Evolutionary conservation across 2,113 vertebrate species (phyloP).

Genomic region (Stigmatopora nigra): DNA sequence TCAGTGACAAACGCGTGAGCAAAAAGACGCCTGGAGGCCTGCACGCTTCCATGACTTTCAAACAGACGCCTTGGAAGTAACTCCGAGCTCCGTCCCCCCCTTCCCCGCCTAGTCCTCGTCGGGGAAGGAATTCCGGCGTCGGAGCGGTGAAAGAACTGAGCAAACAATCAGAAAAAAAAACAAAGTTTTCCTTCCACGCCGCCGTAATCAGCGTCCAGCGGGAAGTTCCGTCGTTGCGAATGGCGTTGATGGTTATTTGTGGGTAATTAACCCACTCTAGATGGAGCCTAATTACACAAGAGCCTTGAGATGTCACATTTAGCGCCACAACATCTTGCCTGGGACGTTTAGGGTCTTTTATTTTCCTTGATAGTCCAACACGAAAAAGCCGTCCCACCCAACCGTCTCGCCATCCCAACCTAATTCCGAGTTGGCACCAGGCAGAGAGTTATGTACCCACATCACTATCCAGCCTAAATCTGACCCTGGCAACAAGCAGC

Average conservation of each 20-base stretch:
- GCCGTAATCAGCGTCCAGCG: not conserved
- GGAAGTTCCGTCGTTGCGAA: constrained; percentile 15
- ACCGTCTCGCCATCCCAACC: not conserved
- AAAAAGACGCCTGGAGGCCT: constrained; percentile 26
- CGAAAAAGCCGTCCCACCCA: not conserved
- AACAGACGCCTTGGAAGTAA: not conserved
- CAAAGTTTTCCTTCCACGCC: not conserved
- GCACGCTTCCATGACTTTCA: constrained; percentile 44
- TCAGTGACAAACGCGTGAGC: constrained; percentile 31
- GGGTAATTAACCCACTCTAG: constrained; percentile 10
- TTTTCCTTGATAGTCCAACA: not conserved
- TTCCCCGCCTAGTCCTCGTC: constrained; percentile 10
- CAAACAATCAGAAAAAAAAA: not conserved
- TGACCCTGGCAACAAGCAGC: constrained; percentile 31
- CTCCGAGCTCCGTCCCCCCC: constrained; percentile 20
- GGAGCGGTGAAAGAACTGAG: not conserved
- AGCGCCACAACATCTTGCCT: not conserved
- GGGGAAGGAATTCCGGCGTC: constrained; percentile 4
- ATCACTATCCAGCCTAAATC: constrained; percentile 21
- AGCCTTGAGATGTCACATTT: constrained; percentile 1
- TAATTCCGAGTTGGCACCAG: not conserved
- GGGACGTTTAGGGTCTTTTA: not conserved
- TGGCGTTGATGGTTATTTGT: constrained; percentile 14
- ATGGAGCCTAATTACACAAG: not conserved
- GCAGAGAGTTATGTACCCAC: constrained; percentile 26